A percentile compares a stretch with the other conserved stretches of the same genome.
These are phyloP conservation scores for Drosophila saltans DNA, from an alignment of 1,140 invertebrate genomes.

Conservation along the genomic window DNA sequence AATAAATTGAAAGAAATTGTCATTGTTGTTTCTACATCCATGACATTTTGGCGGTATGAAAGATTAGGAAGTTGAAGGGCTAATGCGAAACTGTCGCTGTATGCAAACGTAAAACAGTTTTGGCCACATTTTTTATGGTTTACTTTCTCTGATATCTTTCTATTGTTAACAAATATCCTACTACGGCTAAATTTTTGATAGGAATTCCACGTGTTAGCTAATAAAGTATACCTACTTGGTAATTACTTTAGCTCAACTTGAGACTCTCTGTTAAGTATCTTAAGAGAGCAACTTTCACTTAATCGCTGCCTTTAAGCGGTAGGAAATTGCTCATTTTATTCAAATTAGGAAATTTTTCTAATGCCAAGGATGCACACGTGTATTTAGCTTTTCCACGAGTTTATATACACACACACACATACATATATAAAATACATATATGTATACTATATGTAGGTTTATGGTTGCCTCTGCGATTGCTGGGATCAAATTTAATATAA, in stretches of 20 bases:
- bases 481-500: conserved; percentile 51
- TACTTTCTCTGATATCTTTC: neutral
- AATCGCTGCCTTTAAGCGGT: neutral
- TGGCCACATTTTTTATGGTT: neutral
- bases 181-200: neutral
- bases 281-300: conserved; percentile 2
- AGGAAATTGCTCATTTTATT: conserved; percentile 18
- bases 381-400: conserved; percentile 1
- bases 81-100: neutral
- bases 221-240: neutral
- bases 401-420: neutral
- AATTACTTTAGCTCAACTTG: neutral
- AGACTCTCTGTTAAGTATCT: neutral
- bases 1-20: conserved; percentile 12
- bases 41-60: neutral
- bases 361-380: conserved; percentile 8
- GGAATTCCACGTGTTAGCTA: neutral
- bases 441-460: neutral
- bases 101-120: neutral
- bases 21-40: conserved; percentile 7
- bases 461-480: neutral
- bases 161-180: neutral
- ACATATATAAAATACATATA: conserved; percentile 2
- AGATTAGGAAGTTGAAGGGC: neutral
- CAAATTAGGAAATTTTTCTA: conserved; percentile 13